A percentile compares a stretch with the other conserved stretches of the same genome.
Evolutionary conservation across 1,140 invertebrate species (phyloP).

Genomic region (Dufourea novaeangliae): DNA sequence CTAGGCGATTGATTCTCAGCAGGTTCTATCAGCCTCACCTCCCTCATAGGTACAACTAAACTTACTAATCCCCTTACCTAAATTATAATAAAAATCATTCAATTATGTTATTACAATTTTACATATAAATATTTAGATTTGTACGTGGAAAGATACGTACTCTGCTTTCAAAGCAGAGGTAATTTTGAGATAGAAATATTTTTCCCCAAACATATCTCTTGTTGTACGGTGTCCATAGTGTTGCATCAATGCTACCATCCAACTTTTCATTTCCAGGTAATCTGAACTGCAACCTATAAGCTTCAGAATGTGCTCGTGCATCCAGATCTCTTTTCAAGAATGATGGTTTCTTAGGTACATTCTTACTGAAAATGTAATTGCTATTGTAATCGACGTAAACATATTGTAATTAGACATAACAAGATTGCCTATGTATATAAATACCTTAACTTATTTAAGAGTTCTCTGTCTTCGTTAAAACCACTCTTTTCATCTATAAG

Average conservation of each 20-base stretch:
- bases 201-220: constrained; percentile 94
- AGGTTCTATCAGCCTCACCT: constrained; percentile 88
- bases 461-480: constrained; percentile 92
- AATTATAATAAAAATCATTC: constrained; percentile 33
- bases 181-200: constrained; percentile 96
- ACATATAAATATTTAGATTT: constrained; percentile 6
- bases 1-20: constrained; percentile 85
- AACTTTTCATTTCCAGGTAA: constrained; percentile 94
- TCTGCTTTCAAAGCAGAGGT: constrained; percentile 97
- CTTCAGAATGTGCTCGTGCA: constrained; percentile 94
- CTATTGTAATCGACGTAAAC: constrained; percentile 11
- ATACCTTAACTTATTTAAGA: constrained; percentile 90
- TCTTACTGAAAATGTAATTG: constrained; percentile 83
- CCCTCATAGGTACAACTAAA: constrained; percentile 93
- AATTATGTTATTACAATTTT: background rate
- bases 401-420: constrained; percentile 30
- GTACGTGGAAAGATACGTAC: constrained; percentile 83
- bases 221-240: constrained; percentile 97
- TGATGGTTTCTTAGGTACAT: constrained; percentile 92
- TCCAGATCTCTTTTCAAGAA: constrained; percentile 97
- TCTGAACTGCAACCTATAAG: constrained; percentile 91
- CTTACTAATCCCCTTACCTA: constrained; percentile 92
- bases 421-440: background rate
- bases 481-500: constrained; percentile 93
- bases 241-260: constrained; percentile 94